Conservation (phyloP, 1,140 invertebrate species). For the Heliconius hermathena region DNA sequence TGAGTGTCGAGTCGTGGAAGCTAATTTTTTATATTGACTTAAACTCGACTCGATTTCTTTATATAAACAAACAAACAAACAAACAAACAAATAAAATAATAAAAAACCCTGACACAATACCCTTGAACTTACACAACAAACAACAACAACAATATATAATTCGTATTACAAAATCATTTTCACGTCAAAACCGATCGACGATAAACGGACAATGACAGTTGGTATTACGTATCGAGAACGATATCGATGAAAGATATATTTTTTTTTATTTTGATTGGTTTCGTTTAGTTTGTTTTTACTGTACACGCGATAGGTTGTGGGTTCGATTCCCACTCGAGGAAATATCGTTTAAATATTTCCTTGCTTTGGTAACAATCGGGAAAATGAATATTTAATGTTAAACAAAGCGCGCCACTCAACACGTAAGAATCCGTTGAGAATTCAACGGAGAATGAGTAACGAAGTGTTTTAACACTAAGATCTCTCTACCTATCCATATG, state of each 20-base stretch:
- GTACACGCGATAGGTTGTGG: background rate
- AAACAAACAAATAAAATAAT: background rate
- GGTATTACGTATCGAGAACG: conserved; percentile 28
- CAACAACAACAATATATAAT: conserved; percentile 19
- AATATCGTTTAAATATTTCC: background rate
- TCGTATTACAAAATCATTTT: conserved; percentile 55
- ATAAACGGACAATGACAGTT: conserved; percentile 33
- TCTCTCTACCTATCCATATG: too few relatives aligned
- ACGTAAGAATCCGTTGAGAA: too few relatives aligned
- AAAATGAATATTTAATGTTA: too few relatives aligned
- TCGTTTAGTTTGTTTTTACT: background rate
- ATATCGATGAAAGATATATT: background rate
- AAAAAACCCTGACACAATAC: conserved; percentile 10
- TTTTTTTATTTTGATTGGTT: background rate
- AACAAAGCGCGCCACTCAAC: too few relatives aligned
- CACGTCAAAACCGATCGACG: conserved; percentile 44
- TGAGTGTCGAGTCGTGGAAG: too few relatives aligned
- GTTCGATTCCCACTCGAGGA: too few relatives aligned
- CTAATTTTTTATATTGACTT: too few relatives aligned
- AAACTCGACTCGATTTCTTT: background rate
- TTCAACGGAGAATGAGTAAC: too few relatives aligned
- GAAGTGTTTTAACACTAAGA: too few relatives aligned
- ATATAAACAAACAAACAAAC: background rate
- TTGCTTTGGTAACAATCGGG: too few relatives aligned
- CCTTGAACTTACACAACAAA: conserved; percentile 9